Evolutionary conservation across 2,797 vertebrate species (phyloP).

Genomic region (Sebastes minor): DNA sequence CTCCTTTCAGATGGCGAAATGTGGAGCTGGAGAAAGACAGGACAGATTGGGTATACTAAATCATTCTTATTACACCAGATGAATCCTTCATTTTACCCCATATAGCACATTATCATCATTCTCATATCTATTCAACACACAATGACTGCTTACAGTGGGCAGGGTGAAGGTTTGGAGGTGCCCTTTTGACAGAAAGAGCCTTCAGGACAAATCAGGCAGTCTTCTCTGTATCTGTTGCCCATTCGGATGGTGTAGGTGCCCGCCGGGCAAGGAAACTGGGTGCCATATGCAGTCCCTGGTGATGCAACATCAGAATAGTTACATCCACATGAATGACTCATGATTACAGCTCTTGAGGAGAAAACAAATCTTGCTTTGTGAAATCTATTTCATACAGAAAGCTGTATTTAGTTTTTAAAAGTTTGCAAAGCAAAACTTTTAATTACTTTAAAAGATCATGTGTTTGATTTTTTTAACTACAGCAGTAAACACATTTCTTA

Average conservation of each 20-base stretch:
- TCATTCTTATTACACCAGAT: constrained; percentile 2
- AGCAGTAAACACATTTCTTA: background rate
- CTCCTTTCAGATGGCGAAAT: constrained; percentile 79
- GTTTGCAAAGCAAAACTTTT: background rate
- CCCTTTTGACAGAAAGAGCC: constrained; percentile 88
- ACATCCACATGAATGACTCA: constrained; percentile 38
- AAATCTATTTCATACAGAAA: constrained; percentile 9
- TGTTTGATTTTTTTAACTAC: background rate
- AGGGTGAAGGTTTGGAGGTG: constrained; percentile 87
- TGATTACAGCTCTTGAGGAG: constrained; percentile 6
- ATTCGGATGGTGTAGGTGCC: constrained; percentile 86
- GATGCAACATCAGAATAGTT: constrained; percentile 51
- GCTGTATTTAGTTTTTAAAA: background rate
- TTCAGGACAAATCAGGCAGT: constrained; percentile 85
- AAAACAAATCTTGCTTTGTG: background rate
- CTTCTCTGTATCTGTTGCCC: constrained; percentile 80
- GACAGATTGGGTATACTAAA: constrained; percentile 1
- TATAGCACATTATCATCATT: background rate
- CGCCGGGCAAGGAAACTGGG: constrained; percentile 88
- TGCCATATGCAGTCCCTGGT: constrained; percentile 84
- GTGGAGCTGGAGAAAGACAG: constrained; percentile 81
- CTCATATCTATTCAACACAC: background rate
- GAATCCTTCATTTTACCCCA: background rate
- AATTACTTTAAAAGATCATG: background rate
- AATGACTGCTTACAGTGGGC: constrained; percentile 83